Evolutionary conservation across 2,888 invertebrate species (phyloP), one percentile per base, ranked within the genome.

Genomic region (Pecten maximus): DNA sequence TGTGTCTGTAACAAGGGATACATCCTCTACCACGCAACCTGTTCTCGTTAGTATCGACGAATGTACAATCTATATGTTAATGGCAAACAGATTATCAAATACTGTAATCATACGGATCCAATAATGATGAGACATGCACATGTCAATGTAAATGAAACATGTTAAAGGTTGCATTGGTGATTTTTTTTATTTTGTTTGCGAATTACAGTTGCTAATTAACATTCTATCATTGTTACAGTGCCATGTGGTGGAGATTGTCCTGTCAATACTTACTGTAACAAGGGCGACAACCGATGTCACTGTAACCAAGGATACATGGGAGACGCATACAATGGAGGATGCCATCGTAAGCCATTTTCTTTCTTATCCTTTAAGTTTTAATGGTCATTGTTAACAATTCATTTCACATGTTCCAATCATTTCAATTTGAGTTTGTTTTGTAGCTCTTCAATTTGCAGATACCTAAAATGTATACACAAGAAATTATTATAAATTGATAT

Each of bases 301-400:
- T 74, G 74, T 74, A 74, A 74, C 0, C 74, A 74, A 35, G 74
- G 74, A 4, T 74, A 74, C 28, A 35, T 74, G 35, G 74, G 74
- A 74, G 74, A 74, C 74, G 74, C 74, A 35, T 74, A 74, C 28
- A 28, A 74, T 28, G 74, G 74, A 74, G 74, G 74, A 28, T 74
- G 74, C 23, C 35, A 74, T 74, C 74, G 74, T 74, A 35, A 35
- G 74, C 3, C 44, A 16, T 50, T 50, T 8, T 50, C 50, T 16
- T 50, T 50, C 16, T 16, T 8, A 15, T 16, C 10, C 50, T 15
- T 50, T 15, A 16, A 16, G 50, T 50, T 50, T 54, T 0, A 23
- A n/a, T 19, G 3, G 19, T 23, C 23, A 23, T 23, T 54, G 19
- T 23, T 54, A 2, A 19, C 50, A 15, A 3, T 50, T 50, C 23